phyloP scores from a whole-genome alignment of 1,140 invertebrate species.

The Hesperophylax magnus region DNA sequence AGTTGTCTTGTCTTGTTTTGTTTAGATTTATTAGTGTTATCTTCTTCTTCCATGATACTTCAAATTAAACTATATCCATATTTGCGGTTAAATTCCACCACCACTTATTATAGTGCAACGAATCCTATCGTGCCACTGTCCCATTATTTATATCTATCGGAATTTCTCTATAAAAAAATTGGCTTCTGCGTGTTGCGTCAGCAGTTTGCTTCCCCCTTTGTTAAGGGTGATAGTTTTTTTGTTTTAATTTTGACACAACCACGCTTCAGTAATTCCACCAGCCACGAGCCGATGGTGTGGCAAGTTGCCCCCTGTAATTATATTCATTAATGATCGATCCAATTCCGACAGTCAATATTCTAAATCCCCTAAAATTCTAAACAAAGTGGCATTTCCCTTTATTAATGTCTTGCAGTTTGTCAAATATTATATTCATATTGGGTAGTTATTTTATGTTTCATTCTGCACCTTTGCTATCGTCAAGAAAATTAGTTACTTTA shows the following conservation, averaged over 20 bases:
- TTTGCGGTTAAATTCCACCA: too few species aligned
- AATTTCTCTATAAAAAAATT: constrained; percentile 14
- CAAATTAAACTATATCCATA: too few species aligned
- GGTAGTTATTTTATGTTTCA: too few species aligned
- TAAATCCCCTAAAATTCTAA: not conserved
- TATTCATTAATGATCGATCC: constrained; percentile 21
- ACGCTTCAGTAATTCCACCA: constrained; percentile 38
- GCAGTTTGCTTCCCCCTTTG: constrained; percentile 20
- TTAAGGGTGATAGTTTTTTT: constrained; percentile 25
- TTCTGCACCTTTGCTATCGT: too few species aligned
- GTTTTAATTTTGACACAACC: constrained; percentile 36
- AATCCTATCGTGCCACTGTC: not conserved
- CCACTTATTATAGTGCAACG: not conserved
- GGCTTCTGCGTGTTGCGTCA: not conserved
- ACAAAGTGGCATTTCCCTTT: not conserved
- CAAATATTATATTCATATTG: too few species aligned
- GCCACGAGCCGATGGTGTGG: constrained; percentile 26
- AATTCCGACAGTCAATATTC: constrained; percentile 8
- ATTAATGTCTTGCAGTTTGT: constrained; percentile 1
- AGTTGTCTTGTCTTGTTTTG: too few species aligned
- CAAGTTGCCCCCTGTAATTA: constrained; percentile 13
- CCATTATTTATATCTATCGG: not conserved
- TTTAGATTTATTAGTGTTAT: too few species aligned
- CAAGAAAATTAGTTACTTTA: too few species aligned
- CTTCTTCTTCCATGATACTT: too few species aligned